A percentile compares a stretch with the other conserved stretches of the same genome.
These are phyloP conservation scores for Acrocephalus scirpaceus DNA, from an alignment of 2,797 vertebrate species.

Conservation along the genomic window DNA sequence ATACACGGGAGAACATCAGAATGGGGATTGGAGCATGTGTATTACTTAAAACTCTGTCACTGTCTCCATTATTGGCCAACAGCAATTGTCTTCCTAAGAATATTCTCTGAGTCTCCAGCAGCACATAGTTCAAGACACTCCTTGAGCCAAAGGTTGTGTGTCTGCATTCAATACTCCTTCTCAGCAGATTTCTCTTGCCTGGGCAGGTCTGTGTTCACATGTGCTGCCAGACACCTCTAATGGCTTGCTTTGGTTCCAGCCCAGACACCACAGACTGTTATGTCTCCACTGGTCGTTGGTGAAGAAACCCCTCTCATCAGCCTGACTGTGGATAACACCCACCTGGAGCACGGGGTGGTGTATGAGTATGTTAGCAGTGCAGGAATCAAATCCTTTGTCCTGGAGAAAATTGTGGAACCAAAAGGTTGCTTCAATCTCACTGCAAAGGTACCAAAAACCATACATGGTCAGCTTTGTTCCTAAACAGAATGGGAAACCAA, in stretches of 20 bases:
- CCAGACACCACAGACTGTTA: neutral
- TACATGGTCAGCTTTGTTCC: neutral
- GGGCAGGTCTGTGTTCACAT: neutral
- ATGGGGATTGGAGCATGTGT: neutral
- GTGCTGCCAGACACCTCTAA: neutral
- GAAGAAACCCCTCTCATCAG: conserved; percentile 84
- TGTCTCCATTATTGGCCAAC: neutral
- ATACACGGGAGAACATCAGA: neutral
- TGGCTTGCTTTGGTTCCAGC: conserved; percentile 25
- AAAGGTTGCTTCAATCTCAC: conserved; percentile 91
- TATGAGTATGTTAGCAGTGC: conserved; percentile 93
- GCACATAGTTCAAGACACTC: neutral
- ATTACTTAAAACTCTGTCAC: neutral
- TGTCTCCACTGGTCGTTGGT: conserved; percentile 68
- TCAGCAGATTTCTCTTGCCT: neutral
- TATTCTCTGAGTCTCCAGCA: neutral
- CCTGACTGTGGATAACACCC: conserved; percentile 91
- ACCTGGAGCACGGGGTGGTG: conserved; percentile 92
- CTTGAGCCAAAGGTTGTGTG: neutral
- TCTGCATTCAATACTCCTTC: neutral
- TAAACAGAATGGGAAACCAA: neutral
- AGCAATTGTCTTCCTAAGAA: neutral
- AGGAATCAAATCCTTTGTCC: conserved; percentile 90
- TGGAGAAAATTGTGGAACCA: conserved; percentile 94
- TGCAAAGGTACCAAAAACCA: conserved; percentile 83